A percentile compares a stretch with the other conserved stretches of the same genome.
Evolutionary conservation across 2,113 vertebrate genomes (phyloP).

Genomic region (Loxodonta africana): DNA sequence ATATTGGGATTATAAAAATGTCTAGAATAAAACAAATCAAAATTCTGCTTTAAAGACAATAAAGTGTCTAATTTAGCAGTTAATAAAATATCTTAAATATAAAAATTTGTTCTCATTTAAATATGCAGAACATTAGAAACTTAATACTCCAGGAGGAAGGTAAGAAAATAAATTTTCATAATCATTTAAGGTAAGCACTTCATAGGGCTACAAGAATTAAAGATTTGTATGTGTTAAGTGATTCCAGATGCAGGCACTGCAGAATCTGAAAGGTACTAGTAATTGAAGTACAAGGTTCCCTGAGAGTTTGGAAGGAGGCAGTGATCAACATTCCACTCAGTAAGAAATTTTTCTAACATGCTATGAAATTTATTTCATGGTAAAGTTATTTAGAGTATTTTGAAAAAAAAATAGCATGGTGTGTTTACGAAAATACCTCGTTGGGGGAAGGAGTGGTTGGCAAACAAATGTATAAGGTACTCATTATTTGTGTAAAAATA

Average conservation of each 20-base stretch:
- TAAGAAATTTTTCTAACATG: not conserved
- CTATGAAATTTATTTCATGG: not conserved
- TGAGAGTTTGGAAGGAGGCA: not conserved
- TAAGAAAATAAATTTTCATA: not conserved
- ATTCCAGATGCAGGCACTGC: not conserved
- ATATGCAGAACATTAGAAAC: not conserved
- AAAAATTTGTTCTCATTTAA: not conserved
- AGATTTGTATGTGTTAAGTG: not conserved
- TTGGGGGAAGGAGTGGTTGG: no score
- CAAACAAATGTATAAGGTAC: no score
- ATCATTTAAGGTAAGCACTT: not conserved
- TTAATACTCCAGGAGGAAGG: not conserved
- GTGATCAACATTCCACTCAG: not conserved
- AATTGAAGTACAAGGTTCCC: not conserved
- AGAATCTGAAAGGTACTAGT: not conserved
- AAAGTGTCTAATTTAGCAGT: not conserved
- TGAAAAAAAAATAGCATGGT: no score
- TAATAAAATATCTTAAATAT: conserved; percentile 34
- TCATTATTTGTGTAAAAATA: no score
- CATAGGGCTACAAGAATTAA: not conserved
- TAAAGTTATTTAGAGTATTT: not conserved
- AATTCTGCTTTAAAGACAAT: not conserved
- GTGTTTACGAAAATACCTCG: no score
- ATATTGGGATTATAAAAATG: not conserved
- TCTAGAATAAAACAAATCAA: not conserved